These are phyloP conservation scores for Hecatera dysodea DNA, from an alignment of 2,888 invertebrate species.

Conservation along the genomic window DNA sequence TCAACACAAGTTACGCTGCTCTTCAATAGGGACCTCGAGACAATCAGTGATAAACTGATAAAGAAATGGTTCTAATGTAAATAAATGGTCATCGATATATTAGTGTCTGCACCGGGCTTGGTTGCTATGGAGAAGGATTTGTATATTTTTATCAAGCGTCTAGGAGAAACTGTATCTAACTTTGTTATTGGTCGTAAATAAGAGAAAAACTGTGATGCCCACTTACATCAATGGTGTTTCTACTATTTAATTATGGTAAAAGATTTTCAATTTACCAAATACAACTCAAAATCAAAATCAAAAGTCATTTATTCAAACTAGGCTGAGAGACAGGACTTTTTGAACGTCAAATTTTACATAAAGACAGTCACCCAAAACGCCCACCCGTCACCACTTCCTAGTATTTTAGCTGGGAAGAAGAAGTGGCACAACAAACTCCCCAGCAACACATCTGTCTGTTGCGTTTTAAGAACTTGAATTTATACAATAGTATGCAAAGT, in stretches of 20 bases:
- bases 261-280: background rate
- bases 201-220: too few species aligned
- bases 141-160: background rate
- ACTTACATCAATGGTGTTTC: background rate
- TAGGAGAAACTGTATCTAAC: background rate
- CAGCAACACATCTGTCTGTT: too few species aligned
- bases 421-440: too few species aligned
- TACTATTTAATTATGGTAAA: background rate
- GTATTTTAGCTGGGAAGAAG: too few species aligned
- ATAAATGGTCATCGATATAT: conserved; percentile 89
- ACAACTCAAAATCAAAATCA: background rate
- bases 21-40: conserved; percentile 82
- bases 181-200: background rate
- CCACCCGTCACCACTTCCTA: too few species aligned
- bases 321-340: too few species aligned
- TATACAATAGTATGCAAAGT: too few species aligned
- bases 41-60: conserved; percentile 89
- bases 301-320: too few species aligned
- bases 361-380: too few species aligned
- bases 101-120: conserved; percentile 77
- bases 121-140: conserved; percentile 71
- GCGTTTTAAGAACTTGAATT: too few species aligned
- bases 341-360: too few species aligned
- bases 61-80: conserved; percentile 90
- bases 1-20: conserved; percentile 79